These are phyloP conservation scores for Alloscopus bannaensis DNA, from an alignment of 2,888 invertebrate species.

Conservation along the genomic window DNA sequence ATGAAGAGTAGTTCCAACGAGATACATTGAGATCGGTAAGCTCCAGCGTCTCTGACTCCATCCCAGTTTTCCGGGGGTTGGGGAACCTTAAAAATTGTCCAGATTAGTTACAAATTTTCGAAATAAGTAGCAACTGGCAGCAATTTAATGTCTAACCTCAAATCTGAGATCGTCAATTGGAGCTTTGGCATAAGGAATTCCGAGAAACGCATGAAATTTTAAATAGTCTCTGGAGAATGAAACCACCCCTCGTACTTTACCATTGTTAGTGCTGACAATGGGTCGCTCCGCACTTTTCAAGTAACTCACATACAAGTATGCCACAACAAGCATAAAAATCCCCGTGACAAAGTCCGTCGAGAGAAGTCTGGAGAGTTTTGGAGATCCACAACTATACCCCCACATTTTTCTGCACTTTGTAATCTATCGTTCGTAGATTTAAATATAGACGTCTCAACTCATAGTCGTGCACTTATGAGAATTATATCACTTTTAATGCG, in stretches of 20 bases:
- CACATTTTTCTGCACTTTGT: no score
- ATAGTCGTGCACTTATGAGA: no score
- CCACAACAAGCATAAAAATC: conserved; percentile 35
- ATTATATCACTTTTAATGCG: no score
- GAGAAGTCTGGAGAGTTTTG: conserved; percentile 44
- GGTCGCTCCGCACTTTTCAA: conserved; percentile 55
- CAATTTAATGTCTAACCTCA: no score
- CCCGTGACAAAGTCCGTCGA: conserved; percentile 52
- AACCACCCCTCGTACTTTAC: conserved; percentile 40
- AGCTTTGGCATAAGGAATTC: conserved; percentile 47
- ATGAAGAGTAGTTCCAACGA: conserved; percentile 55
- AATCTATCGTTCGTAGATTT: no score
- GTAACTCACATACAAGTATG: conserved; percentile 36
- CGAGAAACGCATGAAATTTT: conserved; percentile 47
- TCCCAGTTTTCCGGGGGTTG: conserved; percentile 53
- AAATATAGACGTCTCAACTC: no score
- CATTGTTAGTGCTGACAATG: conserved; percentile 40
- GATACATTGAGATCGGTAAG: conserved; percentile 59
- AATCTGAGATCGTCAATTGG: conserved; percentile 55
- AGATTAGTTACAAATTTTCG: background rate
- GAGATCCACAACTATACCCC: conserved; percentile 17
- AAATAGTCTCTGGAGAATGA: conserved; percentile 41
- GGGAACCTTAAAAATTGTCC: conserved; percentile 42
- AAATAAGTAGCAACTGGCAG: background rate
- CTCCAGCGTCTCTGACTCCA: conserved; percentile 50